These are phyloP conservation scores for Limonius californicus DNA, from an alignment of 1,140 invertebrate species.

Conservation along the genomic window DNA sequence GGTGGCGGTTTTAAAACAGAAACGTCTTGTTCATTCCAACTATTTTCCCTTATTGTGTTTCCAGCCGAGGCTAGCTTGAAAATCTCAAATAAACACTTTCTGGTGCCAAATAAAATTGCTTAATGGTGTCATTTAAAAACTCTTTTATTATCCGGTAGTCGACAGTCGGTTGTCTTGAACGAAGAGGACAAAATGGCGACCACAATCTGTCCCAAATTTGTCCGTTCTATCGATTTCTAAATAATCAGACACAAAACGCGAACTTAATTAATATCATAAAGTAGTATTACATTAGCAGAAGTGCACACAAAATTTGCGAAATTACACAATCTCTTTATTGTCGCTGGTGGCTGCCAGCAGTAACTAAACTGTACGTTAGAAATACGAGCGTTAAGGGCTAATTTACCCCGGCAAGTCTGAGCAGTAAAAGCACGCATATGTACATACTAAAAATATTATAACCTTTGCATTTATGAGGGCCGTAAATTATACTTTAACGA, in stretches of 20 bases:
- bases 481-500: slow-evolving; percentile 46
- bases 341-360: neutral
- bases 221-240: too few species aligned
- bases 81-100: too few species aligned
- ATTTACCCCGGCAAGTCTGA: slow-evolving; percentile 22
- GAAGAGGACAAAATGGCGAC: too few species aligned
- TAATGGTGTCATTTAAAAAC: too few species aligned
- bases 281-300: slow-evolving; percentile 9
- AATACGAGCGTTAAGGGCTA: slow-evolving; percentile 4
- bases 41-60: too few species aligned
- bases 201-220: too few species aligned
- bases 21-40: slow-evolving; percentile 6
- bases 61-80: too few species aligned
- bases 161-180: too few species aligned
- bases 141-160: too few species aligned
- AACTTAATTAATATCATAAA: slow-evolving; percentile 3
- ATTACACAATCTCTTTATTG: slow-evolving; percentile 14
- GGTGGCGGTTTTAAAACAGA: slow-evolving; percentile 22
- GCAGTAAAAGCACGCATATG: slow-evolving; percentile 40
- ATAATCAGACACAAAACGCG: neutral
- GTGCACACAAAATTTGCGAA: slow-evolving; percentile 18
- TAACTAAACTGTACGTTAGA: neutral
- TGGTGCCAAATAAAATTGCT: too few species aligned
- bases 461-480: slow-evolving; percentile 42
- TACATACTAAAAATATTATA: slow-evolving; percentile 46